phyloP scores from a whole-genome alignment of 2,113 vertebrate species.

The Colossoma macropomum region DNA sequence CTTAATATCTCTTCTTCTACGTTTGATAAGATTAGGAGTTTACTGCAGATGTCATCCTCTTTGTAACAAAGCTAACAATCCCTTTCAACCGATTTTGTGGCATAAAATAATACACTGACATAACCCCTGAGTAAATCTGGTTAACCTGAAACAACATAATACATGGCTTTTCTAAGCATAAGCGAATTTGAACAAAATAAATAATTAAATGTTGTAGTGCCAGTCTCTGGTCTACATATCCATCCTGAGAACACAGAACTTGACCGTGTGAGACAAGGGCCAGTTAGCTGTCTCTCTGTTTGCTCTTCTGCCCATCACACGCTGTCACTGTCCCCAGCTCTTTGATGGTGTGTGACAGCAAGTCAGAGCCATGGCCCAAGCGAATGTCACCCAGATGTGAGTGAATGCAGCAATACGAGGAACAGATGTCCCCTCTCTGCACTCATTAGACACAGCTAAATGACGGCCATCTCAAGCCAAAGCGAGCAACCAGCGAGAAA shows the following conservation, averaged over 20 bases:
- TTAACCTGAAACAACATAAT: no score
- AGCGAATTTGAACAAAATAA: no score
- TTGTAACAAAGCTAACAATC: neutral
- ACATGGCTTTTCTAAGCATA: no score
- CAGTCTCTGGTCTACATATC: neutral
- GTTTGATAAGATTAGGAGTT: neutral
- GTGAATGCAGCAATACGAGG: constrained; percentile 35
- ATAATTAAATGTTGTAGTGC: neutral
- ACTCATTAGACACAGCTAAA: constrained; percentile 38
- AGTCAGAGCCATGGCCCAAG: constrained; percentile 27
- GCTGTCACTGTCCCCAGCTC: constrained; percentile 32
- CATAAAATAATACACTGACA: neutral
- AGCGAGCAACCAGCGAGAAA: neutral
- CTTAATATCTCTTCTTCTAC: neutral
- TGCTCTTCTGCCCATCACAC: constrained; percentile 38
- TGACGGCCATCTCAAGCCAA: constrained; percentile 30
- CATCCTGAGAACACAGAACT: neutral
- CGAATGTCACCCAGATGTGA: constrained; percentile 47
- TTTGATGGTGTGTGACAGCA: constrained; percentile 50
- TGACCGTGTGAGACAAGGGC: constrained; percentile 13
- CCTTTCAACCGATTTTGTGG: neutral
- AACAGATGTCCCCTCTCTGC: constrained; percentile 50
- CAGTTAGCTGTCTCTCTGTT: constrained; percentile 19
- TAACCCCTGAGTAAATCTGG: no score
- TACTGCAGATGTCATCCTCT: neutral